Evolutionary conservation across 2,888 invertebrate species (phyloP).

Genomic region (Aphelenchoides bicaudatus): DNA sequence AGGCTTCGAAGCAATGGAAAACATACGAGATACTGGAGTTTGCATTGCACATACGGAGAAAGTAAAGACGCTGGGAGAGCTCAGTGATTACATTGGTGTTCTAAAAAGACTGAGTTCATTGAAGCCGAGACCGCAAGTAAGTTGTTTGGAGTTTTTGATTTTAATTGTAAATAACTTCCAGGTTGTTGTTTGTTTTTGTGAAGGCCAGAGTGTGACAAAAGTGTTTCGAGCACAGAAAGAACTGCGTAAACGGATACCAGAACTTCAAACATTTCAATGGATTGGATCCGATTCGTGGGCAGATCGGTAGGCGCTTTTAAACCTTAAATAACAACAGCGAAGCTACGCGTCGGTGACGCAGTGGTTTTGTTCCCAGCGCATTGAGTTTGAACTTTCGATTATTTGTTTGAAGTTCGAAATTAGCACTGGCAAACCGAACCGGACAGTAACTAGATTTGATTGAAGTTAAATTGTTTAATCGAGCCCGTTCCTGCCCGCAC

Average conservation of each 20-base stretch:
- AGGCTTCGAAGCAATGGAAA: conserved; percentile 72
- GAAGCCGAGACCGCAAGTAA: conserved; percentile 55
- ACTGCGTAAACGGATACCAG: conserved; percentile 31
- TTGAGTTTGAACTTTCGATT: not conserved
- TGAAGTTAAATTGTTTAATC: not conserved
- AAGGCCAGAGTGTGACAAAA: conserved; percentile 68
- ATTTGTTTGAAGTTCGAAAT: not conserved
- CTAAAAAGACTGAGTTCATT: conserved; percentile 39
- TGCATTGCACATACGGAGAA: conserved; percentile 73
- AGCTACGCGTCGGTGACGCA: not conserved
- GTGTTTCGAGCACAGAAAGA: conserved; percentile 56
- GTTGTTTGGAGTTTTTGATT: no score
- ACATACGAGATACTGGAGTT: conserved; percentile 64
- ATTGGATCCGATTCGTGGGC: conserved; percentile 58
- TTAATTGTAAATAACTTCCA: conserved; percentile 1
- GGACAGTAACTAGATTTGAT: not conserved
- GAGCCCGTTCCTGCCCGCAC: not conserved
- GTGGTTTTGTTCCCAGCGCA: not conserved
- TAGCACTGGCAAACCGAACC: not conserved
- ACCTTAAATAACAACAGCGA: not conserved
- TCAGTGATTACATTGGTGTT: conserved; percentile 31
- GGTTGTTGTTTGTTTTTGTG: conserved; percentile 71
- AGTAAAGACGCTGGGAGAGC: conserved; percentile 62
- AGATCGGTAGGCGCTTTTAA: conserved; percentile 36
- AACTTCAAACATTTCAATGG: conserved; percentile 54